Evolutionary conservation across 2,888 invertebrate genomes (phyloP).

Genomic region (Meteorus colon): DNA sequence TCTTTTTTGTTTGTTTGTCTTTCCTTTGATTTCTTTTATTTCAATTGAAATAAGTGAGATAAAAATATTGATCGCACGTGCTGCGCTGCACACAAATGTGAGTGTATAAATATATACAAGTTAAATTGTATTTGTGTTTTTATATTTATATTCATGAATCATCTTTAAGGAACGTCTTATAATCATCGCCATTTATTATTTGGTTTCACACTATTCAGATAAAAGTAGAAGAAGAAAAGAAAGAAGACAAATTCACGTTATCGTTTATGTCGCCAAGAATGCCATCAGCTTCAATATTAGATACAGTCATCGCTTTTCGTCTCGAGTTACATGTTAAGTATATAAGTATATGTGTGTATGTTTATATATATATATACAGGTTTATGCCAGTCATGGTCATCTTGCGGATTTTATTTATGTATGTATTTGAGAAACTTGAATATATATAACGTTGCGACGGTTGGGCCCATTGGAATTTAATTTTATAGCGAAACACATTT

Average conservation of each 20-base stretch:
- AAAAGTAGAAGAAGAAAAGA: background rate
- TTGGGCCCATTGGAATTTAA: conserved; percentile 2
- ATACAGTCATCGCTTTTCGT: conserved; percentile 1
- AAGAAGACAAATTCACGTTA: background rate
- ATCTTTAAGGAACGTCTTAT: background rate
- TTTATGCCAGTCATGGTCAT: background rate
- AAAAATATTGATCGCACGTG: conserved; percentile 3
- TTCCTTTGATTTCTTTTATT: too few species aligned
- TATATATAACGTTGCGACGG: background rate
- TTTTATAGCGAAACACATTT: conserved; percentile 20
- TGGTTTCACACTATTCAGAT: background rate
- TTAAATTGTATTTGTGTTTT: too few species aligned
- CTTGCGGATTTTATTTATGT: background rate
- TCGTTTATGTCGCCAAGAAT: conserved; percentile 9
- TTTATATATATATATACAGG: background rate
- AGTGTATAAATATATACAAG: background rate
- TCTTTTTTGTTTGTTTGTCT: background rate
- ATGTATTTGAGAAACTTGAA: background rate
- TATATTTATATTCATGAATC: background rate
- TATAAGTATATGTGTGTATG: background rate
- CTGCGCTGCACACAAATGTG: background rate
- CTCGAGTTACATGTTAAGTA: background rate
- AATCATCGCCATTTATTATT: background rate
- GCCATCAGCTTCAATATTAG: background rate
- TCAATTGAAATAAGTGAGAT: background rate